These are phyloP conservation scores for Mayetiola destructor DNA, from an alignment of 2,888 invertebrate species.

Conservation along the genomic window DNA sequence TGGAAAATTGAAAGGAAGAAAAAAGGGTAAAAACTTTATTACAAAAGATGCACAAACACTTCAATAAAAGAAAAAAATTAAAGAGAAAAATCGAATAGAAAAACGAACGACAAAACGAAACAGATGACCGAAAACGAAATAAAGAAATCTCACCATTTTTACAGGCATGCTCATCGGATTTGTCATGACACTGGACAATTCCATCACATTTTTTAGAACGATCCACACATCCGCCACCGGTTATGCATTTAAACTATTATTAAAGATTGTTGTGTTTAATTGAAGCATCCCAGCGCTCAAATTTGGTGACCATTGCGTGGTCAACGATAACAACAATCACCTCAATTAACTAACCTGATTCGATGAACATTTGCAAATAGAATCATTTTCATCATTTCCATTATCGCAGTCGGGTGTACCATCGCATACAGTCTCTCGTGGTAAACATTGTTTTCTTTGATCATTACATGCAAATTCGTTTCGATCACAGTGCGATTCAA, in stretches of 20 bases:
- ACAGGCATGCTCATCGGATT: slow-evolving; percentile 49
- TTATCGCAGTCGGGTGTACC: slow-evolving; percentile 44
- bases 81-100: not conserved
- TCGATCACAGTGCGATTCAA: slow-evolving; percentile 25
- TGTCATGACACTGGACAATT: slow-evolving; percentile 39
- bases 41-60: too few relatives aligned
- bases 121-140: slow-evolving; percentile 21
- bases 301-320: not conserved
- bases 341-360: slow-evolving; percentile 34
- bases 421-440: slow-evolving; percentile 55
- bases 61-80: not conserved
- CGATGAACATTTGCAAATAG: slow-evolving; percentile 37
- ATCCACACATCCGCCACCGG: slow-evolving; percentile 36
- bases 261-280: not conserved
- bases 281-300: too few relatives aligned
- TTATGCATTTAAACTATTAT: slow-evolving; percentile 33
- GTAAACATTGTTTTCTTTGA: slow-evolving; percentile 45
- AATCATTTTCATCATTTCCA: slow-evolving; percentile 68
- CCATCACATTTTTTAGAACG: slow-evolving; percentile 45
- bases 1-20: too few relatives aligned
- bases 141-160: slow-evolving; percentile 30
- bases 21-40: too few relatives aligned
- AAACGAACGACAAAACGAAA: not conserved
- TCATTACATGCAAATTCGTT: slow-evolving; percentile 44
- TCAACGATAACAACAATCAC: not conserved